Evolutionary conservation across 2,113 vertebrate genomes (phyloP).

Genomic region (Lutjanus erythropterus): DNA sequence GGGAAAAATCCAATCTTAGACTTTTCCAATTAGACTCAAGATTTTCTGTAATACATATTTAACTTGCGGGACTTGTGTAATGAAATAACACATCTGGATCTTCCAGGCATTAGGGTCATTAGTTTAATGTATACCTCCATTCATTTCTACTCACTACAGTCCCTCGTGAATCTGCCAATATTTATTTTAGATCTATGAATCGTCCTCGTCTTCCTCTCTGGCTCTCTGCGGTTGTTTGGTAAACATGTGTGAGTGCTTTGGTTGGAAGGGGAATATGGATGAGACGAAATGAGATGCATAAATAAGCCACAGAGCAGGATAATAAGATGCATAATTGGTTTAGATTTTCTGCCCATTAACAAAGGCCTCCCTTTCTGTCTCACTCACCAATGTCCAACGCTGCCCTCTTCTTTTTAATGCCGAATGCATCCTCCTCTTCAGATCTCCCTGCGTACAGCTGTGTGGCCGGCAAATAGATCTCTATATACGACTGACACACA

Average conservation of each 20-base stretch:
- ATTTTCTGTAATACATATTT: not conserved
- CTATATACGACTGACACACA: slow-evolving; percentile 34
- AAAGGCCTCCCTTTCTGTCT: slow-evolving; percentile 79
- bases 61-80: not conserved
- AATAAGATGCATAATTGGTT: slow-evolving; percentile 89
- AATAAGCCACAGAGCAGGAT: slow-evolving; percentile 84
- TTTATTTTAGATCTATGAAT: slow-evolving; percentile 23
- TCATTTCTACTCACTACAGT: not conserved
- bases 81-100: not conserved
- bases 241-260: slow-evolving; percentile 68
- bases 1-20: too few relatives aligned
- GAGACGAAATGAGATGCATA: slow-evolving; percentile 86
- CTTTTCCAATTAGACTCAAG: too few relatives aligned
- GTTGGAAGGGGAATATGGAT: slow-evolving; percentile 79
- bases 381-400: slow-evolving; percentile 66
- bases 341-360: slow-evolving; percentile 84
- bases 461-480: slow-evolving; percentile 50
- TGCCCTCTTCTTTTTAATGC: slow-evolving; percentile 77
- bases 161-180: slow-evolving; percentile 20
- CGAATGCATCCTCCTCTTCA: slow-evolving; percentile 76
- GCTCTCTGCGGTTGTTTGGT: slow-evolving; percentile 45
- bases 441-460: slow-evolving; percentile 79
- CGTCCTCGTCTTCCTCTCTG: slow-evolving; percentile 23
- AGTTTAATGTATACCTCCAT: not conserved
- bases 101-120: not conserved